Evolutionary conservation across 2,797 vertebrate genomes (phyloP).

Genomic region (Eulemur coronatus): DNA sequence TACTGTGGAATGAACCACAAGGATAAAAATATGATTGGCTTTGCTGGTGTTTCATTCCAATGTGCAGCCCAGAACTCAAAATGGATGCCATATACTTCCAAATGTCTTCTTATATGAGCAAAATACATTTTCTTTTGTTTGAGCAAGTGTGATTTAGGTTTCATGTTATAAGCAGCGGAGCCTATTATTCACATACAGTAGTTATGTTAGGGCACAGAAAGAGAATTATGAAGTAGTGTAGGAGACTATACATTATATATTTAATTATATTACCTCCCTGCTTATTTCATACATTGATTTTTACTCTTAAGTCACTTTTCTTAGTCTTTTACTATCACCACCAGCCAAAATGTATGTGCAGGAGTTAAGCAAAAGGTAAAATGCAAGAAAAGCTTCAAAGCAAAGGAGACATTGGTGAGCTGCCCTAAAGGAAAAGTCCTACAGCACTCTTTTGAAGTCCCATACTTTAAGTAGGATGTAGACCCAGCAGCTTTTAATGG

Average conservation of each 20-base stretch:
- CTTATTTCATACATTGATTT: background rate
- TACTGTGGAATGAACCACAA: background rate
- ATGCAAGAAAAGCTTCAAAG: background rate
- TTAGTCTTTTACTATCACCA: background rate
- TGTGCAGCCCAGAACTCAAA: background rate
- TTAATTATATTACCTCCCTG: background rate
- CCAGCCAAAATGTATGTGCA: background rate
- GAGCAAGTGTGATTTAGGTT: background rate
- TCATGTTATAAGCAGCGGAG: background rate
- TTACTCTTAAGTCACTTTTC: background rate
- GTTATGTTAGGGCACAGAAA: background rate
- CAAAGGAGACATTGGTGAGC: background rate
- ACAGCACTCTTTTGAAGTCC: background rate
- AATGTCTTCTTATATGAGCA: background rate
- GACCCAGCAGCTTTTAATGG: background rate
- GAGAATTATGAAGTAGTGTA: background rate
- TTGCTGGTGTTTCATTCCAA: background rate
- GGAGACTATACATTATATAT: background rate
- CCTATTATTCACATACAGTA: background rate
- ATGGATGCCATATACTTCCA: background rate
- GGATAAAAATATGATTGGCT: background rate
- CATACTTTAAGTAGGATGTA: background rate
- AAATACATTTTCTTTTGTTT: background rate
- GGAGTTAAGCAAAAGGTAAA: background rate
- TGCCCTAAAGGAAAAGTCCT: background rate